Base-by-base conservation (phyloP, 2,888 invertebrate genomes). In the Lepidocyrtinus sp. region DNA sequence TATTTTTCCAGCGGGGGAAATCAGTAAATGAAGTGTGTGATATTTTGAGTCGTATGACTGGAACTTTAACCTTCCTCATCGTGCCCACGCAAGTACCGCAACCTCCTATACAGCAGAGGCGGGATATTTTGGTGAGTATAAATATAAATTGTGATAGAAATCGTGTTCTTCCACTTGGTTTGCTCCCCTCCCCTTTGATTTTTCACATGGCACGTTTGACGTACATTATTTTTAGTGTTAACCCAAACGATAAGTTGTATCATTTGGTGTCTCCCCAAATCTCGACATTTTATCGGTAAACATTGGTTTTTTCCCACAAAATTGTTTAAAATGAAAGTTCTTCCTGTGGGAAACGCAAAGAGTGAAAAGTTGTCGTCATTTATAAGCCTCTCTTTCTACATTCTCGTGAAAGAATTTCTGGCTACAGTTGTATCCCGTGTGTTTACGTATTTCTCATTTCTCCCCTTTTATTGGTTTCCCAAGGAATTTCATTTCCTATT, bases 1-100 rank as follows among this genome's bases (percentile, higher is more conserved):
- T n/a, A n/a, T n/a, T n/a, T n/a, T n/a, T n/a, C n/a, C n/a, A n/a
- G 36, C 93, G 97, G 84, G 97, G 98, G 87, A 98, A 98, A 90
- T 95, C 96, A 63, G 96, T 99, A 87, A 97, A 98, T 90, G 98
- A 98, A 89, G 98, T 99, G 88, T 98, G 98, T 90, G 96, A 97
- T 88, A 93, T 99, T 89, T 91, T 98, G 88, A 95, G 96, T 87
- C 93, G 94, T 87, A 95, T 98, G 94, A 94, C 95, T 87, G 98
- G 98, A 85, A 96, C 96, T 77, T 91, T 98, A 82, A 95, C 95
- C 69, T 96, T 96, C 89, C 91, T 96, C 83, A 94, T 98, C 87
- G 94, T 96, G 88, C 95, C 97, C 71, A 94, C 94, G 62, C 90
- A 91, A 24, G 88, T 87, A 86, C 88, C 88, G 76, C 88, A 80